Evolutionary conservation across 2,113 vertebrate genomes (phyloP).

Genomic region (Mormyrus iriodes): DNA sequence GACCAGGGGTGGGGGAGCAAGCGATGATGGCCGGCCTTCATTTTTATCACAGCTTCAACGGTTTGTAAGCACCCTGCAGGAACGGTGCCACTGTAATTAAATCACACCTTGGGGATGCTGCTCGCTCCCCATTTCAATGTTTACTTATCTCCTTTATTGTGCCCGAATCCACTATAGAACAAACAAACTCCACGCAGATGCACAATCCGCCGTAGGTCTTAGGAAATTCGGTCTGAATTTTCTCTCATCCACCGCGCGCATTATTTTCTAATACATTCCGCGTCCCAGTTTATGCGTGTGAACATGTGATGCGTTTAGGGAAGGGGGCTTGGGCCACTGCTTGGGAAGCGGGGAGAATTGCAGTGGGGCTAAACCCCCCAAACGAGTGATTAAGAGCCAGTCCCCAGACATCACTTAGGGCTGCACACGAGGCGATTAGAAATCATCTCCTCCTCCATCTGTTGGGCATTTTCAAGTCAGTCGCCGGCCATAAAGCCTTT

Average conservation of each 20-base stretch:
- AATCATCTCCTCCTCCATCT: conserved; percentile 19
- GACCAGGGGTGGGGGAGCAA: not conserved
- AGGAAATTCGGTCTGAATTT: not conserved
- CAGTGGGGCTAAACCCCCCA: not conserved
- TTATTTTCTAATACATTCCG: not conserved
- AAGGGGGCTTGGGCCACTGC: not conserved
- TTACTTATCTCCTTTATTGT: not conserved
- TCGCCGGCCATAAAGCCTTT: not conserved
- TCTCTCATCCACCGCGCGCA: no score
- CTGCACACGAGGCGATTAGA: not conserved
- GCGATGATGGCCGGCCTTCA: not conserved
- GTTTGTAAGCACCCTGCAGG: not conserved
- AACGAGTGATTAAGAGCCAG: not conserved
- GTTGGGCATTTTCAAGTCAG: not conserved
- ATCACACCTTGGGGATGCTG: not conserved
- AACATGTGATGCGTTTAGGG: not conserved
- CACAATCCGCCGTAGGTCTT: not conserved
- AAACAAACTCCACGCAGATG: not conserved
- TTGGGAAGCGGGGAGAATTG: not conserved
- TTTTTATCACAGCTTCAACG: conserved; percentile 6
- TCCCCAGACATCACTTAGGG: conserved; percentile 1
- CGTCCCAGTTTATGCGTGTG: not conserved
- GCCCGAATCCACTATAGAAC: not conserved
- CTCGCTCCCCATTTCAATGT: not conserved
- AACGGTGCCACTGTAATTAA: not conserved